Percentiles rank a stretch among this genome's conserved stretches.
phyloP scores from a whole-genome alignment of 1,140 invertebrate species.

The Lucilia sericata region DNA sequence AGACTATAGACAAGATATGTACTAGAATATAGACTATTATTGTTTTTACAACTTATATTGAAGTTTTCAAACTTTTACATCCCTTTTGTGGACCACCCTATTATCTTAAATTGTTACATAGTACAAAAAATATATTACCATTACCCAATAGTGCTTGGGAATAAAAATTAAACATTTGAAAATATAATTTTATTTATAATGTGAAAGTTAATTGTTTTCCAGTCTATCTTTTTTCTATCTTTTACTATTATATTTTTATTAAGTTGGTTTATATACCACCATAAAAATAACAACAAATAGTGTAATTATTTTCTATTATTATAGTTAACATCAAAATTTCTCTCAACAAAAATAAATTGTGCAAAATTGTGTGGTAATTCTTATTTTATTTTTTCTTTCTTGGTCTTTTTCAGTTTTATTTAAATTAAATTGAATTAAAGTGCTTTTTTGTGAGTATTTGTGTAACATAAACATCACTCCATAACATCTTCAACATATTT shows the following conservation, averaged over 20 bases:
- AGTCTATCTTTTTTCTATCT: neutral
- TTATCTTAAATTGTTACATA: too few relatives aligned
- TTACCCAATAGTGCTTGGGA: too few relatives aligned
- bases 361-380: neutral
- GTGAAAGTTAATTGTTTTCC: constrained; percentile 28
- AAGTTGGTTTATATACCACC: neutral
- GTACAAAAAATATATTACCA: too few relatives aligned
- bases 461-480: neutral
- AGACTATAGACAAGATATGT: too few relatives aligned
- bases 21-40: too few relatives aligned
- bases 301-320: constrained; percentile 33
- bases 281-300: constrained; percentile 3
- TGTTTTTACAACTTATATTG: too few relatives aligned
- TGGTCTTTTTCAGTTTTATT: neutral
- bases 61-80: too few relatives aligned
- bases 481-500: neutral
- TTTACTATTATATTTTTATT: neutral
- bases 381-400: neutral
- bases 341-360: neutral
- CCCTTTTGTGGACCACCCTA: too few relatives aligned
- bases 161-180: too few relatives aligned
- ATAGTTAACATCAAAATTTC: neutral
- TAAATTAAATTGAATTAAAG: constrained; percentile 10
- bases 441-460: neutral
- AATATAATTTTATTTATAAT: neutral